A percentile compares a stretch with the other conserved stretches of the same genome.
Conservation (phyloP, 2,888 invertebrate genomes). For the Mesopsocus fuscifrons region DNA sequence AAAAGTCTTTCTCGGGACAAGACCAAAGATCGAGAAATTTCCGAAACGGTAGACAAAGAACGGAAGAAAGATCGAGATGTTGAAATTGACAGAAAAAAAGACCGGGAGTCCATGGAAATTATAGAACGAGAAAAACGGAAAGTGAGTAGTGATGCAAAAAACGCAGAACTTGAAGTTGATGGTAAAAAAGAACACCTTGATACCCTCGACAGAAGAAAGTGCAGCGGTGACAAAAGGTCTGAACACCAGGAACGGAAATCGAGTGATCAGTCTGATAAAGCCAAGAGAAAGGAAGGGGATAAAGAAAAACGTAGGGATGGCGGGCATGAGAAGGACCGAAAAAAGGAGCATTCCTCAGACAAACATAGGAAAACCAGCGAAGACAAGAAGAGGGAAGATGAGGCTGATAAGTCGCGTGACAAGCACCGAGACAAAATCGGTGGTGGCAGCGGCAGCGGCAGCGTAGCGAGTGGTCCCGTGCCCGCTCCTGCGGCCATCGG, state of each 20-base stretch:
- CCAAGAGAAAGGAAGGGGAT: conserved; percentile 26
- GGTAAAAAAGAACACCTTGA: conserved; percentile 14
- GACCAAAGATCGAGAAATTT: conserved; percentile 9
- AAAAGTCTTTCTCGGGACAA: neutral
- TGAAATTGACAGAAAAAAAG: conserved; percentile 16
- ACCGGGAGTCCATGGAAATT: conserved; percentile 16
- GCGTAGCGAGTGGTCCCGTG: conserved; percentile 35
- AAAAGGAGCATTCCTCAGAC: conserved; percentile 12
- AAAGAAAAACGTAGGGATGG: conserved; percentile 22
- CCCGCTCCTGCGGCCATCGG: conserved; percentile 39
- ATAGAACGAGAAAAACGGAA: conserved; percentile 15
- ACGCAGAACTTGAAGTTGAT: conserved; percentile 17
- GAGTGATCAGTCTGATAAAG: conserved; percentile 23
- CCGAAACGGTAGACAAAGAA: conserved; percentile 13
- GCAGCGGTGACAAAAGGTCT: conserved; percentile 22
- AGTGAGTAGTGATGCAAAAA: conserved; percentile 22
- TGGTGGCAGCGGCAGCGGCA: conserved; percentile 34
- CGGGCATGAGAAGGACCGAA: conserved; percentile 24
- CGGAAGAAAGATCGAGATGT: conserved; percentile 13
- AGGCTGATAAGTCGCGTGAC: conserved; percentile 16
- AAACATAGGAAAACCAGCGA: conserved; percentile 11
- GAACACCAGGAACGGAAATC: conserved; percentile 17
- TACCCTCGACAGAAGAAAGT: conserved; percentile 22
- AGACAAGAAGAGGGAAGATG: conserved; percentile 15
- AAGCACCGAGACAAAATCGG: conserved; percentile 15